phyloP scores from a whole-genome alignment of 2,113 vertebrate genomes.

The Grammomys dolichurus region DNA sequence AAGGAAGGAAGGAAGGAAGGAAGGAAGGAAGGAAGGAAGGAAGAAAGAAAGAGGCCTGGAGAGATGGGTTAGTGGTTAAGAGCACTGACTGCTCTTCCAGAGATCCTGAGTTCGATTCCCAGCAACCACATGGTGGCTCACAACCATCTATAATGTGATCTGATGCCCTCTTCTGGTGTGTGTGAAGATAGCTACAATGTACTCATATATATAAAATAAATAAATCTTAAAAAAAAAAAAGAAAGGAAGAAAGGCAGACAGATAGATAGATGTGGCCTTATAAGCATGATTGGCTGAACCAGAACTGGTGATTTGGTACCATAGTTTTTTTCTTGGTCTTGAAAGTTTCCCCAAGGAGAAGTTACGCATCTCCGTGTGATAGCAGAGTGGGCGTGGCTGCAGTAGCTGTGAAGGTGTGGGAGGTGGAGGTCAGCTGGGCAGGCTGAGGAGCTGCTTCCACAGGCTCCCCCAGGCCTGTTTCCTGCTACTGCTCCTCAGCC shows the following conservation, averaged over 20 bases:
- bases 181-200: no score
- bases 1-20: neutral
- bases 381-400: neutral
- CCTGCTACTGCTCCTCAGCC: neutral
- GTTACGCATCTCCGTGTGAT: neutral
- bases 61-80: no score
- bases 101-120: no score
- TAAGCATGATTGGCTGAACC: neutral
- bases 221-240: neutral
- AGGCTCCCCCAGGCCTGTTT: no score
- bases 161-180: no score
- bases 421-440: neutral
- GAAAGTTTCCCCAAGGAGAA: neutral
- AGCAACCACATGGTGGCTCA: no score
- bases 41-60: neutral
- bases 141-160: no score
- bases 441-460: no score
- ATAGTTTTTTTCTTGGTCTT: neutral
- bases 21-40: no score
- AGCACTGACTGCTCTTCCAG: no score
- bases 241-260: no score
- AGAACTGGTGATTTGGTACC: neutral
- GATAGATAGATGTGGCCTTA: neutral
- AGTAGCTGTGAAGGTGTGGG: neutral
- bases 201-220: no score